Conservation (phyloP, 2,113 vertebrate genomes). For the Suncus etruscus region DNA sequence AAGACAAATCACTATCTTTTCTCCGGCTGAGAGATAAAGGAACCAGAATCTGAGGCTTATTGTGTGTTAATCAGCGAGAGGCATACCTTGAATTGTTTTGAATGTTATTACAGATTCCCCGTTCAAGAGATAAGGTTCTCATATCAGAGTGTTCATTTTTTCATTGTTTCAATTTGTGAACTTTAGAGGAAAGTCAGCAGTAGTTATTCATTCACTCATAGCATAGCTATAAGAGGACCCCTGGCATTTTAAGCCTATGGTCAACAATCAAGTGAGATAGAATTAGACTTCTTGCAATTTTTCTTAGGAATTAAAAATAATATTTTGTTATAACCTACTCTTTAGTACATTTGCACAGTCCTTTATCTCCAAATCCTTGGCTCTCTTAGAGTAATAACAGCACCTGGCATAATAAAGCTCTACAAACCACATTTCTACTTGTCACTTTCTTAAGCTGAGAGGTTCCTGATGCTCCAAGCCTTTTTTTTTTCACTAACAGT, state of each 20-base stretch:
- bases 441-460: neutral
- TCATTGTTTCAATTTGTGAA: too few species aligned
- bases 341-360: neutral
- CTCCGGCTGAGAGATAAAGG: neutral
- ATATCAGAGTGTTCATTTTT: too few species aligned
- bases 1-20: neutral
- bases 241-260: neutral
- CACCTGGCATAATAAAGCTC: neutral
- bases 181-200: neutral
- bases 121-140: too few species aligned
- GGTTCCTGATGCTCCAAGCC: neutral
- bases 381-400: neutral
- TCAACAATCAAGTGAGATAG: neutral
- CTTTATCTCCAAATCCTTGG: neutral
- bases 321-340: too few species aligned
- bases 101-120: neutral
- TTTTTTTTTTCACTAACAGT: neutral
- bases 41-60: rapidly evolving
- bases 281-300: neutral
- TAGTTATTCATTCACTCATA: neutral
- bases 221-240: neutral
- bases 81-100: neutral
- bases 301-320: neutral
- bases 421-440: neutral
- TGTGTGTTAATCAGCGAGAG: too few species aligned